Evolutionary conservation across 2,888 invertebrate genomes (phyloP).

Genomic region (Cactoblastis cactorum): DNA sequence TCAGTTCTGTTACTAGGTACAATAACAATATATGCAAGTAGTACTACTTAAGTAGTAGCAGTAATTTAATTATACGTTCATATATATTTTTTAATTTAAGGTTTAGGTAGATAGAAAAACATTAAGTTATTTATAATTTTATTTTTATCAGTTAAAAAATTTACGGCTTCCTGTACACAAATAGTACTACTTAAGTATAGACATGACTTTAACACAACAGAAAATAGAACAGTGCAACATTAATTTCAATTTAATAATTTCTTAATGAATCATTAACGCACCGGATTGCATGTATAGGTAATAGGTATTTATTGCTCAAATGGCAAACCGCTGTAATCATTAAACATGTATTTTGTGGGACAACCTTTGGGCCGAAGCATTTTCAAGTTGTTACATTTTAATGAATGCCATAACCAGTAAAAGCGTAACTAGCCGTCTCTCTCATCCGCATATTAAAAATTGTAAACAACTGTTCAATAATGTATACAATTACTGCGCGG

Average conservation of each 20-base stretch:
- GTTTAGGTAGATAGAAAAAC: no score
- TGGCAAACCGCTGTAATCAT: constrained; percentile 20
- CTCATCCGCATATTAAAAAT: neutral
- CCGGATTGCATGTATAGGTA: constrained; percentile 10
- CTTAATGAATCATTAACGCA: constrained; percentile 10
- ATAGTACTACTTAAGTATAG: no score
- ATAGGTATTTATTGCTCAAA: constrained; percentile 18
- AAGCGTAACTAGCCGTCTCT: neutral
- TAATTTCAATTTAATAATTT: neutral
- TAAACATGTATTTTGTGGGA: constrained; percentile 18
- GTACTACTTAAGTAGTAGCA: no score
- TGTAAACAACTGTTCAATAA: neutral
- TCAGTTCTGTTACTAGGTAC: constrained; percentile 18
- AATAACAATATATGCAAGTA: no score
- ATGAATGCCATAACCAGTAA: constrained; percentile 2
- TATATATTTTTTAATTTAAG: no score
- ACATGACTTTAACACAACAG: no score
- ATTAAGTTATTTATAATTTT: no score
- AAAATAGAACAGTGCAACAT: neutral
- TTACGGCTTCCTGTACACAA: no score
- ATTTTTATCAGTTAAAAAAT: no score
- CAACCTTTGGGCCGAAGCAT: constrained; percentile 10
- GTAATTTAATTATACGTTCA: no score
- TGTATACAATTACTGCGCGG: no score
- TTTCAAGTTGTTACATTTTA: constrained; percentile 6